Evolutionary conservation across 2,797 vertebrate genomes (phyloP).

Genomic region (Anolis apletophallus): DNA sequence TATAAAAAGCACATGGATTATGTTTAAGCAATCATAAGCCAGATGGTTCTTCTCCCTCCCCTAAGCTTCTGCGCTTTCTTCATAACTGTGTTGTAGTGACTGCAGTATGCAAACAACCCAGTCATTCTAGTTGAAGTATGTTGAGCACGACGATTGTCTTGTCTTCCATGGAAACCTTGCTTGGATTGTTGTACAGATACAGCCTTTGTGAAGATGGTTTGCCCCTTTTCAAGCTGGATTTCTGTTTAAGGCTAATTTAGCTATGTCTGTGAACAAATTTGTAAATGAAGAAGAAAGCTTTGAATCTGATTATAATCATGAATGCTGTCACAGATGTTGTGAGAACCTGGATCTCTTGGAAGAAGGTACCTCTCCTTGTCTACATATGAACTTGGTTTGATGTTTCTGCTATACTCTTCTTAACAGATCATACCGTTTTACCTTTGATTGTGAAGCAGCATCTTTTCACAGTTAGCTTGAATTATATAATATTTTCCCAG

Average conservation of each 20-base stretch:
- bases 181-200: constrained; percentile 35
- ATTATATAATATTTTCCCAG: background rate
- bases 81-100: constrained; percentile 41
- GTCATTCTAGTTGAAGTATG: constrained; percentile 64
- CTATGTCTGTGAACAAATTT: constrained; percentile 76
- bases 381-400: background rate
- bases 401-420: background rate
- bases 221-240: constrained; percentile 15
- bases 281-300: constrained; percentile 78
- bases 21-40: constrained; percentile 53
- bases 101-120: constrained; percentile 26
- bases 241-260: constrained; percentile 52
- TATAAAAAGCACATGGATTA: constrained; percentile 31
- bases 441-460: background rate
- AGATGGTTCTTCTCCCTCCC: constrained; percentile 67
- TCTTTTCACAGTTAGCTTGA: background rate
- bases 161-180: constrained; percentile 58
- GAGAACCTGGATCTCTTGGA: constrained; percentile 77
- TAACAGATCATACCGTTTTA: background rate
- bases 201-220: constrained; percentile 47
- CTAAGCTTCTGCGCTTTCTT: constrained; percentile 37
- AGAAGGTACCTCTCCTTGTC: constrained; percentile 79
- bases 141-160: constrained; percentile 64
- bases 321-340: constrained; percentile 34
- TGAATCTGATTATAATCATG: constrained; percentile 75